Evolutionary conservation across 2,888 invertebrate genomes (phyloP).

Genomic region (Crocallis elinguaria): DNA sequence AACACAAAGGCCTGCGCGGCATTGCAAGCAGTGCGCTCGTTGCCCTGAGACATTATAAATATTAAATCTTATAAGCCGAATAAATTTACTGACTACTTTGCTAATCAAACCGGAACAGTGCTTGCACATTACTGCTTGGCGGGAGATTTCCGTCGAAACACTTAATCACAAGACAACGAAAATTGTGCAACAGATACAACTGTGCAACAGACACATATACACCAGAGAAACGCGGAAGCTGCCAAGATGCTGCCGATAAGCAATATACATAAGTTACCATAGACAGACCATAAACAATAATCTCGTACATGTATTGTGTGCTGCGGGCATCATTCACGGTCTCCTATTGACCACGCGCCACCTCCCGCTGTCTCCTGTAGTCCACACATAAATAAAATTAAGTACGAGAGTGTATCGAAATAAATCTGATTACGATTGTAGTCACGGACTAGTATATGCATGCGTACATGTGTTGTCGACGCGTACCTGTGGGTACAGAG

Average conservation of each 20-base stretch:
- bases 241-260: background rate
- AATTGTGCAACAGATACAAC: background rate
- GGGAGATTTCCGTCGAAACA: no score
- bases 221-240: background rate
- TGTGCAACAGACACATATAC: background rate
- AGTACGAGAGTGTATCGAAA: constrained; percentile 12
- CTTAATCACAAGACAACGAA: no score
- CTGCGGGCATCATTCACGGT: constrained; percentile 8
- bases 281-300: constrained; percentile 1
- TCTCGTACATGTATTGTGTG: constrained; percentile 7
- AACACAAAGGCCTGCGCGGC: no score
- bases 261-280: background rate
- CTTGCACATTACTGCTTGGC: no score
- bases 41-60: no score
- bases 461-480: background rate
- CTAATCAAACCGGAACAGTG: no score
- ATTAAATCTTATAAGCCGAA: no score
- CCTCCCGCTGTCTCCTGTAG: background rate
- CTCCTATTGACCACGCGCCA: constrained; percentile 10
- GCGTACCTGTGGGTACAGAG: background rate
- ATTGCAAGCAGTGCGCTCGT: no score
- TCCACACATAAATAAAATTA: constrained; percentile 16
- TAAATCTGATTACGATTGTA: constrained; percentile 26
- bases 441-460: background rate
- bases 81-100: no score